Percentiles rank a stretch among this genome's conserved stretches.
phyloP scores from a whole-genome alignment of 2,888 invertebrate genomes.

The Prosopocoilus inquinatus region DNA sequence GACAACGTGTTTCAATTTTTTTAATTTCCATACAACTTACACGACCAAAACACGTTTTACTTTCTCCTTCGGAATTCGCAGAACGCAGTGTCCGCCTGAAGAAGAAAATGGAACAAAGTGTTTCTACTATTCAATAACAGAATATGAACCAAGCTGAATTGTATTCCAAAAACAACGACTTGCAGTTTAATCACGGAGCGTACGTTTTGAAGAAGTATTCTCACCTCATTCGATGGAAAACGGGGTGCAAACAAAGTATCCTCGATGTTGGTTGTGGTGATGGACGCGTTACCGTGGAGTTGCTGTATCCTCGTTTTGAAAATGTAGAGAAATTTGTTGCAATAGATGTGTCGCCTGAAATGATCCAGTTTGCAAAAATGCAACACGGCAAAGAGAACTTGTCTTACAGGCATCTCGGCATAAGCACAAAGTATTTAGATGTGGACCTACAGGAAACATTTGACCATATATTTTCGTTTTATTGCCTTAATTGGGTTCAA shows the following conservation, averaged over 20 bases:
- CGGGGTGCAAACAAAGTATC: slow-evolving; percentile 53
- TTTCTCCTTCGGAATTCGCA: too few species aligned
- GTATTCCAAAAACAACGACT: slow-evolving; percentile 65
- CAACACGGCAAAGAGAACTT: slow-evolving; percentile 47
- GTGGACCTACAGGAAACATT: slow-evolving; percentile 55
- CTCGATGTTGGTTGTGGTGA: slow-evolving; percentile 76
- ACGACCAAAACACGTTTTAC: too few species aligned
- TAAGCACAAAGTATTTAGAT: slow-evolving; percentile 55
- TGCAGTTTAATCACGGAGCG: slow-evolving; percentile 67
- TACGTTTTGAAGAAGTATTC: slow-evolving; percentile 65
- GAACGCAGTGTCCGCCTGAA: too few species aligned
- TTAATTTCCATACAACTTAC: too few species aligned
- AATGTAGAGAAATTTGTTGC: slow-evolving; percentile 59
- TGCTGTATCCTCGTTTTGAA: slow-evolving; percentile 59
- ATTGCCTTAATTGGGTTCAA: slow-evolving; percentile 77
- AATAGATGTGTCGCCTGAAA: slow-evolving; percentile 67
- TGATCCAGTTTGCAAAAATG: slow-evolving; percentile 59
- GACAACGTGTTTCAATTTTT: too few species aligned
- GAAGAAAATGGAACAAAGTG: too few species aligned
- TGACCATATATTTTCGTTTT: slow-evolving; percentile 73
- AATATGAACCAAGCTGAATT: slow-evolving; percentile 63
- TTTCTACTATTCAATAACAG: not conserved
- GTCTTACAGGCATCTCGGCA: slow-evolving; percentile 58
- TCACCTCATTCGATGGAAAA: slow-evolving; percentile 52
- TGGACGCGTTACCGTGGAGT: slow-evolving; percentile 66